Conservation (phyloP, 2,797 vertebrate genomes). For the Rallus crepitans region DNA sequence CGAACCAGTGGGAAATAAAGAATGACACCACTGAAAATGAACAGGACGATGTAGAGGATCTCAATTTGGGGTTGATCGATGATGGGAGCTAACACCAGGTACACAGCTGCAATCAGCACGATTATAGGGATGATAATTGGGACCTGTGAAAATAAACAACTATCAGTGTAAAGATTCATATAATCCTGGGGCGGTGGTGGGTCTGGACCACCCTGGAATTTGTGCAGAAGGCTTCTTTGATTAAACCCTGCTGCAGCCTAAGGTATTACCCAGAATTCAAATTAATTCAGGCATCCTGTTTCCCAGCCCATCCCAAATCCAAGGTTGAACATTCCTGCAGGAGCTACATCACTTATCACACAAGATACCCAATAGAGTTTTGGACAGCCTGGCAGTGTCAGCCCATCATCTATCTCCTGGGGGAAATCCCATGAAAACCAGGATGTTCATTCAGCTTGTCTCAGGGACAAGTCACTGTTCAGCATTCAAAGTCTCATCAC, state of each 20-base stretch:
- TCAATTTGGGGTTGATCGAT: conserved; percentile 86
- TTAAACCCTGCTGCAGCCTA: not conserved
- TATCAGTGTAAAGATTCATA: not conserved
- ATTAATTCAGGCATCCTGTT: not conserved
- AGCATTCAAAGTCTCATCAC: not conserved
- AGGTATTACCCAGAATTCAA: not conserved
- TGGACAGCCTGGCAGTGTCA: not conserved
- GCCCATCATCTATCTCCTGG: not conserved
- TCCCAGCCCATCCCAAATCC: not conserved
- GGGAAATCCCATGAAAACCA: not conserved
- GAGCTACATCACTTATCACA: not conserved
- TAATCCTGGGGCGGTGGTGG: not conserved
- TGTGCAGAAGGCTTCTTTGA: not conserved
- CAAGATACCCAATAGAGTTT: not conserved
- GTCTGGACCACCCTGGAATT: not conserved
- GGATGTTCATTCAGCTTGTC: not conserved
- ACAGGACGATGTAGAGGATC: conserved; percentile 86
- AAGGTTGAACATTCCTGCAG: not conserved
- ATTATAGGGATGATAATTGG: conserved; percentile 86
- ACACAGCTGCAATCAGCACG: conserved; percentile 83
- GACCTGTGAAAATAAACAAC: conserved; percentile 79
- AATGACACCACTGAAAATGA: conserved; percentile 86
- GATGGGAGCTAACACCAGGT: conserved; percentile 88
- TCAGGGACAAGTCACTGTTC: not conserved
- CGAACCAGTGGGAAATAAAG: conserved; percentile 88